Base-by-base conservation (phyloP, 2,797 vertebrate genomes). In the Syndactyla subalaris region DNA sequence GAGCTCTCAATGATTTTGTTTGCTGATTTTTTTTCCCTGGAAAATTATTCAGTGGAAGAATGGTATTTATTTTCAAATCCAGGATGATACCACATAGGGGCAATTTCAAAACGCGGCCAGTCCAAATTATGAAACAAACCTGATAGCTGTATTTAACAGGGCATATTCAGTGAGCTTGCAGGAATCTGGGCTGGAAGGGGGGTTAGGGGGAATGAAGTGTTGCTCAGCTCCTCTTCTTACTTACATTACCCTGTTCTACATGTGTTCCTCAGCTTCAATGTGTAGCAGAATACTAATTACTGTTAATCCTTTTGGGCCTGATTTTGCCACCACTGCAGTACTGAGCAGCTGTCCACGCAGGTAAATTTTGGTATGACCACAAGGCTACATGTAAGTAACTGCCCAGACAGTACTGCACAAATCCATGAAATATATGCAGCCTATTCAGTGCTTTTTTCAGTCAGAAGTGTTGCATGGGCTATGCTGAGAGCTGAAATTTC, bases 381-480 rank as follows among this genome's bases (percentile, higher is more conserved):
- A 76, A 85, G 39, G 29, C 49, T 61, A 29, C 29, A 10, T 3
- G 19, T 39, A 48, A 62, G 39, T 46, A 51, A 14, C 62, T 41
- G 34, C 70, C 26, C 43, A 51, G 38, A 23, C 26, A 58, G 4
- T 1, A 36, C 61, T 45, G 38, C 58, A 34, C 12, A 43, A 30
- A 73, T 16, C 36, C 14, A 4, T 59, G 6, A 80, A 49, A 14
- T 10, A 57, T 0, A 11, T n/a, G 24, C 43, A 66, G 51, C 14
- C 0, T 9, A 8, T 26, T 67, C 10, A 20, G 41, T 23, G 46
- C 23, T 67, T 41, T 59, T 19, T 34, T 61, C 58, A 38, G 26
- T 30, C 46, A 10, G 10, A 66, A 46, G 4, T 4, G 8, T 27
- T 61, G n/a, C 65, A 48, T 0, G 0, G n/a, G 27, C 36, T 52